Evolutionary conservation across 2,888 invertebrate genomes (phyloP), one percentile per base, ranked within the genome.

Genomic region (Polydrusus cervinus): DNA sequence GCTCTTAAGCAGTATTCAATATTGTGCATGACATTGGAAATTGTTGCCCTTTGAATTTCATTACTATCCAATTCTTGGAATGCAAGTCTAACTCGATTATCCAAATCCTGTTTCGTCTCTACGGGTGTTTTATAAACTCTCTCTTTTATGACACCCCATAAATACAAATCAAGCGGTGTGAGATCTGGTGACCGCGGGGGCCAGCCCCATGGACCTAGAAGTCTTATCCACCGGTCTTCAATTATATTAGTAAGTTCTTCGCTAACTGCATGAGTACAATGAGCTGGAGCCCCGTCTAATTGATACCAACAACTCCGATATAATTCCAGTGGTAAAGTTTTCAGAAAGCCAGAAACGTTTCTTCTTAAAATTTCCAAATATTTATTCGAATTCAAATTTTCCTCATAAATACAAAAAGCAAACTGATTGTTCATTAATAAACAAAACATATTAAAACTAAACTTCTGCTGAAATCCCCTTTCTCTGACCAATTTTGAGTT

Each of bases 401-500:
- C 67, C 11, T 60, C 20, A 3, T 67, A 49, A 49, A 66, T 67
- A 40, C 9, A 13, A 55, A 53, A 64, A 57, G 3, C 51, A 49
- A 67, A 1, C n/a, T 66, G 13, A 11, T 67, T 55, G 34, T 72
- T 45, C 55, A 25, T 70, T n/a, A 66, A 14, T 20, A 47, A 30
- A 0, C 51, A 71, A 70, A 72, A 55, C n/a, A 57, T 16, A 34
- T 67, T 67, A 67, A 74, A 64, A 65, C 60, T 73, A 30, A 30
- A 64, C 49, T 62, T 64, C 62, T 62, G 57, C 49, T 76, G 72
- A 69, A 68, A 73, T 69, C 64, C 65, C 40, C 30, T 69, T 76
- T 74, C 65, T 49, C 57, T 64, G 18, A 70, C 43, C 30, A 66
- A 30, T 11, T 69, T 14, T 57, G 70, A 70, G 65, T 73, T 74